Evolutionary conservation across 2,888 invertebrate species (phyloP), one percentile per base, ranked within the genome.

Genomic region (Cataglyphis cursor): DNA sequence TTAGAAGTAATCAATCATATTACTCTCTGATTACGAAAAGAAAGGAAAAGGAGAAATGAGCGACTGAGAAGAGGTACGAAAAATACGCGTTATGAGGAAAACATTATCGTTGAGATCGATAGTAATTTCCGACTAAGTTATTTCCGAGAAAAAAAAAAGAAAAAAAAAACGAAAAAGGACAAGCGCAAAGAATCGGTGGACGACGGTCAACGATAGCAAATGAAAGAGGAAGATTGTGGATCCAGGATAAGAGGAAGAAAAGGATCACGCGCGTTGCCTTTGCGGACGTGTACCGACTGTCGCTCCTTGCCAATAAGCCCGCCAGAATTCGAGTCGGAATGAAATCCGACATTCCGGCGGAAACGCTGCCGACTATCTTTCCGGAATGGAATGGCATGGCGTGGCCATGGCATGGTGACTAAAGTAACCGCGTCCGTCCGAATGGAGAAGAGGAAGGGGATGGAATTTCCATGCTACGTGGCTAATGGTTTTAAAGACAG

Each of bases 231-330:
- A 31, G 38, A 15, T 8, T 35, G 35, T 24, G 28, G n/a, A 31
- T 38, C 15, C 28, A 44, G 35, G 5, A 61, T 31, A 70, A 68
- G 41, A 64, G 31, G 59, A 73, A n/a, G 68, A 83, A 68, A 82
- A 35, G 72, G 76, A 86, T 85, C 89, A 84, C 87, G 87, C 51
- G 51, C 51, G 18, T 44, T 85, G 78, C 85, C 82, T 87, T 75
- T 82, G 84, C 84, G 87, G 84, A 87, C 84, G 84, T 84, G 82
- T 87, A 83, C 85, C 84, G 84, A 84, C 87, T 87, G 89, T 84
- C 87, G 74, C 61, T 59, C 57, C 83, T 81, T 75, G 86, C 87
- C 87, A 84, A 90, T 90, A 90, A 90, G 78, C 70, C 66, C 68
- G 66, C 85, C 41, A 73, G 83, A 82, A 86, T 85, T 87, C 84